Conservation (phyloP, 2,797 vertebrate genomes). For the Discoglossus pictus region DNA sequence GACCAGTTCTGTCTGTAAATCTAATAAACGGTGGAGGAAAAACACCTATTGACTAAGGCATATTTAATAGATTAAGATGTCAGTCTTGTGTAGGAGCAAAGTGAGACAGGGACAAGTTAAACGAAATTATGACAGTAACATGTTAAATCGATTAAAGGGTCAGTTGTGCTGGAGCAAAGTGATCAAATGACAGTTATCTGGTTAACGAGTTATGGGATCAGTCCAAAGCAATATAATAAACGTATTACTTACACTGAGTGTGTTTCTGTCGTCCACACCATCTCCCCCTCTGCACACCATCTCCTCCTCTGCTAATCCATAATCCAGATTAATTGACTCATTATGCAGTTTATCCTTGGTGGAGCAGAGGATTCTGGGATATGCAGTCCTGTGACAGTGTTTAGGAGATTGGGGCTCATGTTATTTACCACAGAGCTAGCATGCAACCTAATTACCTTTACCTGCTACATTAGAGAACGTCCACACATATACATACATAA, state of each 20-base stretch:
- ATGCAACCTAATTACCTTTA: conserved; percentile 37
- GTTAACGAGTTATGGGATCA: too few relatives aligned
- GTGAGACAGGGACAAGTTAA: too few relatives aligned
- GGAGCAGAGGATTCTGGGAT: conserved; percentile 13
- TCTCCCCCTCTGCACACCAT: too few relatives aligned
- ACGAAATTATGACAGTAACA: too few relatives aligned
- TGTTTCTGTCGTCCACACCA: conserved; percentile 6
- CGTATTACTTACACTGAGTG: conserved; percentile 17
- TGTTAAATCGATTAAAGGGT: too few relatives aligned
- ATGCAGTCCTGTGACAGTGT: neutral
- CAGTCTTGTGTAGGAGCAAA: too few relatives aligned
- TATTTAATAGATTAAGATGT: too few relatives aligned
- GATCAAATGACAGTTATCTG: too few relatives aligned
- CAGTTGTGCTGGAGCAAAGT: too few relatives aligned
- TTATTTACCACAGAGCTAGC: neutral
- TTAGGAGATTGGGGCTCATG: neutral
- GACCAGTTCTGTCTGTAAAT: neutral
- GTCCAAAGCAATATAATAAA: neutral
- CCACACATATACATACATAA: too few relatives aligned
- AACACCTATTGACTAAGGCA: neutral
- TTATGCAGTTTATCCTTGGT: conserved; percentile 16
- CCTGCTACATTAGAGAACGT: too few relatives aligned
- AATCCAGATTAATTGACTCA: conserved; percentile 34
- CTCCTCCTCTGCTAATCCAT: conserved; percentile 4
- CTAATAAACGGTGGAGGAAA: neutral